Evolutionary conservation across 2,888 invertebrate genomes (phyloP), one percentile per base, ranked within the genome.

Genomic region (Trichopoda pennipes): DNA sequence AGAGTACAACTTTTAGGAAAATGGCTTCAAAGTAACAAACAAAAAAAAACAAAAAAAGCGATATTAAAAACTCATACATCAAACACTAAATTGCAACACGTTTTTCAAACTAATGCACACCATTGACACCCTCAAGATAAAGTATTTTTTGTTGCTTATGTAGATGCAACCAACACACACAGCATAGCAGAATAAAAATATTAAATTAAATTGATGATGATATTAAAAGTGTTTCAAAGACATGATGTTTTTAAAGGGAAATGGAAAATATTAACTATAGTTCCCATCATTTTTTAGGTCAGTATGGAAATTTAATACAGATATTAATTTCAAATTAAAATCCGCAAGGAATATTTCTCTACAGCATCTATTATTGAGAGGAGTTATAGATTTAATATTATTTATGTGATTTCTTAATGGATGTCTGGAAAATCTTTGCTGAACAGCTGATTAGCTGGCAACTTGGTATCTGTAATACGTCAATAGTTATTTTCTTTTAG

Each of bases 61-160:
- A 6, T 32, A 32, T 32, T 32, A 32, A 6, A 32, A 6, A 32
- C 3, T 32, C 32, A 32, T 32, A 32, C 38, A 79, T 82, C 66
- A 55, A 63, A 72, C 58, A 79, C 76, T 76, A 82, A 82, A 79
- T 82, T 82, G 79, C 82, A 82, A 82, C 82, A 82, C 82, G 82
- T 82, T 82, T 82, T 78, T 79, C 79, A 82, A 82, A 82, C 82
- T 82, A 82, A 82, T 82, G 79, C 80, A 78, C 55, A 86, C 88
- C 88, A 88, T 88, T 88, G 89, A 88, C 88, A 89, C 88, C 88
- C 88, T 87, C 87, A 86, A 89, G 88, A 88, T 86, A 88, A n/a
- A n/a, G n/a, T 86, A 87, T 86, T 87, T 87, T 79, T 72, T 3
- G 2, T 28, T 28, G 2, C 6, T 28, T 3, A 28, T 61, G 28